phyloP scores from a whole-genome alignment of 2,888 invertebrate species.

The Caradrina kadenii region DNA sequence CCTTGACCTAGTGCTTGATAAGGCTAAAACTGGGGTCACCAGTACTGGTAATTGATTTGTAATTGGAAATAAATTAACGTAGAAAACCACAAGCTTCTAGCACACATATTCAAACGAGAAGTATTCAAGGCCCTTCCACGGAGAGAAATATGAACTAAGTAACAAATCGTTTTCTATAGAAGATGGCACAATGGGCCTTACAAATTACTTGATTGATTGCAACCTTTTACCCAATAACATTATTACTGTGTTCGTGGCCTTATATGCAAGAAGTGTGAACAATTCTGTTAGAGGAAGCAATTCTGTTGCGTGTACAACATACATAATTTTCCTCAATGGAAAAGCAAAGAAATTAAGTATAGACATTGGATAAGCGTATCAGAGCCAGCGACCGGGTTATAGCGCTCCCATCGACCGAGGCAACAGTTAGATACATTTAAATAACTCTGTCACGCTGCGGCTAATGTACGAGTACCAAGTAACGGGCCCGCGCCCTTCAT shows the following conservation, averaged over 20 bases:
- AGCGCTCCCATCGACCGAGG: conserved; percentile 73
- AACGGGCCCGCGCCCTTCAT: conserved; percentile 86
- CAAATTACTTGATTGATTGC: conserved; percentile 48
- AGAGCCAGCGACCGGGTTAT: conserved; percentile 79
- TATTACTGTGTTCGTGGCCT: conserved; percentile 6
- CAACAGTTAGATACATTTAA: conserved; percentile 86
- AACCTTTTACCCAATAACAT: conserved; percentile 39
- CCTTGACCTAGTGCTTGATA: conserved; percentile 72
- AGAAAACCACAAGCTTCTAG: conserved; percentile 18
- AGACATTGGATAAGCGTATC: conserved; percentile 64
- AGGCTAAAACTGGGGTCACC: conserved; percentile 63
- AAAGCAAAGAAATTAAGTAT: conserved; percentile 52
- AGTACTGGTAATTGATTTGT: conserved; percentile 65
- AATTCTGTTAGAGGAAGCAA: conserved; percentile 16
- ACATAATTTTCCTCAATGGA: conserved; percentile 35
- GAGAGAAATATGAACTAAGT: conserved; percentile 19
- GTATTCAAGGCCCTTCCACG: conserved; percentile 18
- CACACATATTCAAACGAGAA: conserved; percentile 16
- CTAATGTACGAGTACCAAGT: conserved; percentile 79
- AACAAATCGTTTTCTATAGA: conserved; percentile 25
- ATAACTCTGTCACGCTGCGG: conserved; percentile 83
- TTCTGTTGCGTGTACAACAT: conserved; percentile 26
- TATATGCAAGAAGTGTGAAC: neutral
- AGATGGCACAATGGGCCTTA: conserved; percentile 39
- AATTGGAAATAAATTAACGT: conserved; percentile 43